phyloP scores from a whole-genome alignment of 92 coral and sea anemone species.

The Porites rus region DNA sequence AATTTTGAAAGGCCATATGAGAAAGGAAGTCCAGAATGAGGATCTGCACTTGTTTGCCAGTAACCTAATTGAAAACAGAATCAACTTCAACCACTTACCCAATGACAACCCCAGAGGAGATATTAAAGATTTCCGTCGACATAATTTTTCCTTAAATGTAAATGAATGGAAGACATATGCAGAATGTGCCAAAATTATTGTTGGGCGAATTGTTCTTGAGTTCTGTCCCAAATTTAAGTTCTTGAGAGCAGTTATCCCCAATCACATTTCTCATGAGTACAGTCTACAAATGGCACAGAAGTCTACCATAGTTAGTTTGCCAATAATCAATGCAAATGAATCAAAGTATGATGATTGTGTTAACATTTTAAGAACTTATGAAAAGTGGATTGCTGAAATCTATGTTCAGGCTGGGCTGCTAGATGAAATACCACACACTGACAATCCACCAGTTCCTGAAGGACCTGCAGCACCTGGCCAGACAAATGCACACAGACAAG shows the following conservation, averaged over 20 bases:
- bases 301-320: constrained; percentile 67
- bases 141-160: constrained; percentile 51
- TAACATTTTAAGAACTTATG: constrained; percentile 65
- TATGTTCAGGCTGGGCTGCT: constrained; percentile 72
- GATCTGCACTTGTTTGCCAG: constrained; percentile 76
- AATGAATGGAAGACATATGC: constrained; percentile 59
- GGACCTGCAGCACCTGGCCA: constrained; percentile 82
- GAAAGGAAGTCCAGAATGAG: constrained; percentile 52
- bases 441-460: constrained; percentile 69
- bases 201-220: constrained; percentile 62
- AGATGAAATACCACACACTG: constrained; percentile 51
- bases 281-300: constrained; percentile 64
- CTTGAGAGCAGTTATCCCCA: constrained; percentile 62
- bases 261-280: constrained; percentile 63
- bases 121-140: no score
- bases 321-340: constrained; percentile 73
- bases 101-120: constrained; percentile 55
- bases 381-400: constrained; percentile 71
- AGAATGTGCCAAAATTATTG: constrained; percentile 61
- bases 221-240: constrained; percentile 53
- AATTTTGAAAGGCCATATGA: constrained; percentile 71
- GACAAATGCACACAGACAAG: constrained; percentile 60
- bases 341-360: constrained; percentile 74
- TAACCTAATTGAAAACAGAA: constrained; percentile 67
- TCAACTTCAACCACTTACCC: constrained; percentile 57